Base-by-base conservation (phyloP, 1,140 invertebrate genomes). In the Drosophila bifasciata region DNA sequence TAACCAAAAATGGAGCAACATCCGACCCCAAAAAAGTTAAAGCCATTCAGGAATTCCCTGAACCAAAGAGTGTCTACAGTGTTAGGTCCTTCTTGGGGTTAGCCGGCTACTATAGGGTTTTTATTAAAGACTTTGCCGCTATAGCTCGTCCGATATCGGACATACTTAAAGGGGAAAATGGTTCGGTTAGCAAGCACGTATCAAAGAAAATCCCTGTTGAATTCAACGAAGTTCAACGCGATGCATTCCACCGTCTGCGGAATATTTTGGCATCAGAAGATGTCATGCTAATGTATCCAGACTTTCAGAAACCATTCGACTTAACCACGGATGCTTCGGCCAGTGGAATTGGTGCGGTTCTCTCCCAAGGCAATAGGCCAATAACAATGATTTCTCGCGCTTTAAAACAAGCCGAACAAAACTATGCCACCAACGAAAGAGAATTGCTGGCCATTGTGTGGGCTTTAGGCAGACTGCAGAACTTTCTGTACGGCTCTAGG, bases 401-500 rank as follows among this genome's bases (percentile, higher is more conserved):
- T 2, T 50, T 56, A 39, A 56, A 45, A 44, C 6, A 16, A 16
- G 15, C 11, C 8, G 58, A 69, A 28, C 13, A 21, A 19, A 41
- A 63, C 40, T 52, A 52, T 48, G 58, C 48, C 48, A 50, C 23
- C 7, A 50, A 50, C 17, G 53, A 66, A 23, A 9, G 50, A 17
- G 50, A 62, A 9, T 21, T 64, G 13, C 28, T 64, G 15, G 61
- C 61, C 1, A 59, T 66, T 44, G 40, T 66, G 6, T 58, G 62
- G 46, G 40, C 5, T 28, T 28, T 28, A 28, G 25, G 25, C 25
- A 45, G 32, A 36, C 43, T 59, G 16, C 46, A 49, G n/a, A 58
- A 60, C 17, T 60, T 56, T 56, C 52, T 94, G 2, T 92, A 91
- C 63, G 92, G 92, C 25, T 36, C 48, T 15, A 90, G 52, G 79